phyloP scores from a whole-genome alignment of 2,888 invertebrate genomes.

The Byasa hedistus region DNA sequence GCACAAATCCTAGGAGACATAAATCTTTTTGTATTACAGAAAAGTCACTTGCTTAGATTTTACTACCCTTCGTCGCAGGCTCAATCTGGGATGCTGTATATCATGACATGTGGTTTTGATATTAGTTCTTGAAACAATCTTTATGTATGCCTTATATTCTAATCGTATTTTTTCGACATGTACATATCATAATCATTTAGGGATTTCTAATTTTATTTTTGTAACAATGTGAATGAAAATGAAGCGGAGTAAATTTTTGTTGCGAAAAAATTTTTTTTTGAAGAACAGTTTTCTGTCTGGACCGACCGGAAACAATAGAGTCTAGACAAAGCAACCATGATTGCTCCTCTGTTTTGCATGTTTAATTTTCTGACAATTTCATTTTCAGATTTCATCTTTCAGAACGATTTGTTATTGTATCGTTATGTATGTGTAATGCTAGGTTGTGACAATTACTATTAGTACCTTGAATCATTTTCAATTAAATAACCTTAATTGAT shows the following conservation, averaged over 20 bases:
- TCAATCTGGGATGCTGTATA: slow-evolving; percentile 19
- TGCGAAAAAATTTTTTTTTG: neutral
- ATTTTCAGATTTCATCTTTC: slow-evolving; percentile 46
- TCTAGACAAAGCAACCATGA: slow-evolving; percentile 64
- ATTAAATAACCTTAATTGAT: neutral
- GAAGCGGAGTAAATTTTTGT: neutral
- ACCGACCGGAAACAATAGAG: slow-evolving; percentile 54
- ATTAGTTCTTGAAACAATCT: neutral
- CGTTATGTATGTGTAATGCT: neutral
- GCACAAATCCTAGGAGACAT: slow-evolving; percentile 21
- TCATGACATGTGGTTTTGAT: slow-evolving; percentile 16
- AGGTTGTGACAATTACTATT: neutral
- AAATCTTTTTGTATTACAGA: slow-evolving; percentile 26
- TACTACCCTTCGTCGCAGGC: slow-evolving; percentile 15
- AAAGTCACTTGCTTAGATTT: slow-evolving; percentile 27
- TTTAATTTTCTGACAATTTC: slow-evolving; percentile 73
- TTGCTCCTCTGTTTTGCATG: slow-evolving; percentile 72
- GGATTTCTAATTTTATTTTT: neutral
- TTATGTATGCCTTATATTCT: neutral
- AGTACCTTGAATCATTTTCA: neutral
- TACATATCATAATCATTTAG: neutral
- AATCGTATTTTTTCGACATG: neutral
- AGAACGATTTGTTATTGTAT: neutral
- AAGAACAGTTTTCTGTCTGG: slow-evolving; percentile 32
- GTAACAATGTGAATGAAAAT: neutral